phyloP scores from a whole-genome alignment of 2,888 invertebrate genomes.

The Ashinkailepas kermadecensis region DNA sequence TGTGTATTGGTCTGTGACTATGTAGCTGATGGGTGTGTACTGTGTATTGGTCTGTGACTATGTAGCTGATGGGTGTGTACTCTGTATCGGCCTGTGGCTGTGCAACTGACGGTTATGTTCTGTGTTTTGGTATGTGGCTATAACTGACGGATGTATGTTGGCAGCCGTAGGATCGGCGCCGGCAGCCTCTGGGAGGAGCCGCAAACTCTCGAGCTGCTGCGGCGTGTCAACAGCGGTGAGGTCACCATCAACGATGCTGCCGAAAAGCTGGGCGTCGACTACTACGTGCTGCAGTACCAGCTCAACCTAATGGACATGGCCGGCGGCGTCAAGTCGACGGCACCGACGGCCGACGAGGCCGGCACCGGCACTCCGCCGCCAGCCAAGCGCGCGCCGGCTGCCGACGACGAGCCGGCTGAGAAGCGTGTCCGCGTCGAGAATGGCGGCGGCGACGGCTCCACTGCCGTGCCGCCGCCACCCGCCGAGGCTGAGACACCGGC shows the following conservation, averaged over 20 bases:
- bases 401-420: not conserved
- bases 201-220: constrained; percentile 32
- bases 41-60: too few relatives aligned
- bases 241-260: constrained; percentile 33
- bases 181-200: constrained; percentile 34
- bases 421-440: constrained; percentile 2
- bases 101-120: too few relatives aligned
- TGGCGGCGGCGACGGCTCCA: not conserved
- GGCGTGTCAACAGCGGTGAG: constrained; percentile 32
- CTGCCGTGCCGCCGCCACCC: not conserved
- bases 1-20: too few relatives aligned
- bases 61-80: too few relatives aligned
- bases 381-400: not conserved
- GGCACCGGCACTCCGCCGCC: not conserved
- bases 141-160: not conserved
- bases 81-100: too few relatives aligned
- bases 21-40: too few relatives aligned
- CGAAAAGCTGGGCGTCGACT: constrained; percentile 33
- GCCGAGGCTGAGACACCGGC: not conserved
- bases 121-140: too few relatives aligned
- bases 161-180: constrained; percentile 32
- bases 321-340: not conserved
- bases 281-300: constrained; percentile 22
- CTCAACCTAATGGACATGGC: constrained; percentile 17
- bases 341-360: not conserved